Evolutionary conservation across 2,797 vertebrate species (phyloP), one percentile per base, ranked within the genome.

Genomic region (Podargus strigoides): DNA sequence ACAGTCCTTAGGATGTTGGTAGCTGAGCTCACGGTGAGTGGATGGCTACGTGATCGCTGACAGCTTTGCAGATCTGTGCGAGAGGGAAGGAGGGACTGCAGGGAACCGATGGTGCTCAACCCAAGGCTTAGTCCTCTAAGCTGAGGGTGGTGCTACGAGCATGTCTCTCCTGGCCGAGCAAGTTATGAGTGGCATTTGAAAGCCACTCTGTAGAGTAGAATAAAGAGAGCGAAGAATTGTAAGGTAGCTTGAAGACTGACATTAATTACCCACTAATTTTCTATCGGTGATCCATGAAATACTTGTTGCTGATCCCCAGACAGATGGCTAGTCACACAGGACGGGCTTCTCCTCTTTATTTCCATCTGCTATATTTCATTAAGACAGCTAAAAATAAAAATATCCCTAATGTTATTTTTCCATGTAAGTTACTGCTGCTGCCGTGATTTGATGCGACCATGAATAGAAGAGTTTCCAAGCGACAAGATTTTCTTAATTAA

Each of bases 321-420:
- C 96, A 97, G 95, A 95, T 97, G 95, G 96, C 94, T 87, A 94
- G 93, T 94, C 94, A 84, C 89, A 92, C 3, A 92, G 93, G 76
- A 91, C 0, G 14, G 90, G 89, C 87, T 95, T 94, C 94, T 96
- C 93, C 77, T 93, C 90, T 95, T 74, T 87, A 95, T 95, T 96
- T 97, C 95, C 90, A 97, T 95, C 95, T 96, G 95, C 94, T 96
- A 89, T 89, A 91, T 95, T 96, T 96, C 94, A 96, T 95, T 97
- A 94, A 95, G 94, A 77, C 36, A 72, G 75, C 92, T 95, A 96
- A 96, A 96, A 92, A 95, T 95, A 96, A 94, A 92, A 93, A 94
- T 79, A 95, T 84, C 89, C 36, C 49, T 77, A 92, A 94, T 64
- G 74, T 94, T 96, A 95, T 96, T 95, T 95, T 94, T 89, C 95